Evolutionary conservation across 2,113 vertebrate species (phyloP).

Genomic region (Callochromis pleurospilus): DNA sequence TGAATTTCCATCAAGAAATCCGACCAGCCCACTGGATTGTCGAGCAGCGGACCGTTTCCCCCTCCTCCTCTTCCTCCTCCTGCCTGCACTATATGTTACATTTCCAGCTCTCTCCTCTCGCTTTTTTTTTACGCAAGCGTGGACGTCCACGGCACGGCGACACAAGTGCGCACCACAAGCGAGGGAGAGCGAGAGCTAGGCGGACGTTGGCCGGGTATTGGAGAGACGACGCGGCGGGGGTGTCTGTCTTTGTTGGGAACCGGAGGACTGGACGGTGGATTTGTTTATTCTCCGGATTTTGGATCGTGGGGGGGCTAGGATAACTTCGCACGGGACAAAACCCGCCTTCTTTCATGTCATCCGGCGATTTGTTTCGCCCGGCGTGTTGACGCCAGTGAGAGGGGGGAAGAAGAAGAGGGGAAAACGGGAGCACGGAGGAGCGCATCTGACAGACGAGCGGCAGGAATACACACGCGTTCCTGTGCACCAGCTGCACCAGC

Average conservation of each 20-base stretch:
- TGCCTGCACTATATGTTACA: constrained; percentile 34
- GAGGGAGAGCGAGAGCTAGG: background rate
- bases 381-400: constrained; percentile 52
- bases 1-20: constrained; percentile 56
- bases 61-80: background rate
- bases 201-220: background rate
- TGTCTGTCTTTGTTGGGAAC: constrained; percentile 22
- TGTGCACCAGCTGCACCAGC: constrained; percentile 26
- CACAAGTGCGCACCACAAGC: constrained; percentile 40
- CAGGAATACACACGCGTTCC: constrained; percentile 43
- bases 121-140: constrained; percentile 19
- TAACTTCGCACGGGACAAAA: constrained; percentile 57
- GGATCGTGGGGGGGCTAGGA: constrained; percentile 14
- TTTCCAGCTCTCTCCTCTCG: constrained; percentile 36
- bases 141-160: constrained; percentile 49
- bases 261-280: constrained; percentile 28
- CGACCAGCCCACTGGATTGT: constrained; percentile 53
- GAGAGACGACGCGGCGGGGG: constrained; percentile 17
- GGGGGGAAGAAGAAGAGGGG: background rate
- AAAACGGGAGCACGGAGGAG: constrained; percentile 20
- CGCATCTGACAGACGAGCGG: constrained; percentile 38
- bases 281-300: constrained; percentile 17
- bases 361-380: constrained; percentile 36
- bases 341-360: constrained; percentile 31
- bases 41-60: constrained; percentile 14